phyloP scores from a whole-genome alignment of 2,888 invertebrate species.

The Napeogenes inachia region DNA sequence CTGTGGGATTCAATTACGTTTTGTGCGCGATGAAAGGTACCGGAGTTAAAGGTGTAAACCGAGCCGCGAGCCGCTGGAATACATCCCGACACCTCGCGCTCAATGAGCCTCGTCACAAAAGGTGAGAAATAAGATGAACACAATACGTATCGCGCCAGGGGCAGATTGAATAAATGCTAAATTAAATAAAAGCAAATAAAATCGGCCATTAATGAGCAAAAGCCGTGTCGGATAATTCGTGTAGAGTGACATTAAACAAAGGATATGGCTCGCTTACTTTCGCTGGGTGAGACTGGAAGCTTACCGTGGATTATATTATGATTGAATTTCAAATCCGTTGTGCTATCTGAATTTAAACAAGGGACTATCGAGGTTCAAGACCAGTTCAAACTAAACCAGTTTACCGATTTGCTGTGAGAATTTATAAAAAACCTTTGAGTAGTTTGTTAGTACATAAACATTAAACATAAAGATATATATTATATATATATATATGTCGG shows the following conservation, averaged over 20 bases:
- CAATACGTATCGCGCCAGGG: constrained; percentile 63
- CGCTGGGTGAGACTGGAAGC: constrained; percentile 42
- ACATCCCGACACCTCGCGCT: constrained; percentile 76
- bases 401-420: background rate
- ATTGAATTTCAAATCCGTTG: constrained; percentile 50
- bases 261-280: constrained; percentile 38
- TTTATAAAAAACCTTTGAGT: background rate
- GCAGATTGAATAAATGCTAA: constrained; percentile 77
- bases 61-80: constrained; percentile 65
- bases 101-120: constrained; percentile 76
- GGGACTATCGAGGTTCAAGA: background rate
- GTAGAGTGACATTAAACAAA: constrained; percentile 63
- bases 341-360: constrained; percentile 29
- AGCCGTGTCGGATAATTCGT: constrained; percentile 62
- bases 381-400: constrained; percentile 2
- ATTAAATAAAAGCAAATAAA: constrained; percentile 78
- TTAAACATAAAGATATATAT: too few relatives aligned
- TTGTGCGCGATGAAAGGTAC: constrained; percentile 75
- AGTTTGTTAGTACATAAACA: constrained; percentile 22
- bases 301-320: constrained; percentile 46
- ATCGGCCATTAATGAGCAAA: constrained; percentile 67
- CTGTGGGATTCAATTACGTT: constrained; percentile 78
- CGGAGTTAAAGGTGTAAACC: constrained; percentile 70
- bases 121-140: constrained; percentile 63
- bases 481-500: constrained; percentile 20